A percentile compares a stretch with the other conserved stretches of the same genome.
Conservation (phyloP, 2,888 invertebrate genomes). For the Malacosoma neustria region DNA sequence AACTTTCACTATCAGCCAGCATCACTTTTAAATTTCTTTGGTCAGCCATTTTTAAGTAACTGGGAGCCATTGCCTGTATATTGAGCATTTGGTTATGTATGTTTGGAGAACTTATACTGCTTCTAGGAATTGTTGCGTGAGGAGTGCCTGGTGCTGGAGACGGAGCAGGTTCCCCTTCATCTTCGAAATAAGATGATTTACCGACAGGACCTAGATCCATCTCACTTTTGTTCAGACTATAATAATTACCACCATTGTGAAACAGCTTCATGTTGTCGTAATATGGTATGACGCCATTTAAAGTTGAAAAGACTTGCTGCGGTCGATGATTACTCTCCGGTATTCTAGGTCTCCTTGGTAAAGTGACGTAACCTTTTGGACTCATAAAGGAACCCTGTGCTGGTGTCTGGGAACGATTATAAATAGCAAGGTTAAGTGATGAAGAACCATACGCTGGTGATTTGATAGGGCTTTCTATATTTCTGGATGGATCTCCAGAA, state of each 20-base stretch:
- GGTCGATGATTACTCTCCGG: slow-evolving; percentile 62
- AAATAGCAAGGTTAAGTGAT: slow-evolving; percentile 37
- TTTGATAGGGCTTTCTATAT: slow-evolving; percentile 45
- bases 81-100: slow-evolving; percentile 64
- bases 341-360: slow-evolving; percentile 86
- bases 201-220: slow-evolving; percentile 71
- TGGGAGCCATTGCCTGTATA: slow-evolving; percentile 45
- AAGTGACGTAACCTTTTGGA: slow-evolving; percentile 87
- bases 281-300: slow-evolving; percentile 67
- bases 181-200: slow-evolving; percentile 67
- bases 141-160: slow-evolving; percentile 70
- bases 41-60: slow-evolving; percentile 38
- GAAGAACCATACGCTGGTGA: slow-evolving; percentile 51
- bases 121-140: slow-evolving; percentile 58
- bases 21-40: slow-evolving; percentile 48
- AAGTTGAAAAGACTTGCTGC: slow-evolving; percentile 43
- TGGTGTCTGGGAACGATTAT: slow-evolving; percentile 76
- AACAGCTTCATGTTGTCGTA: slow-evolving; percentile 91
- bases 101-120: slow-evolving; percentile 69
- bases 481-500: slow-evolving; percentile 52
- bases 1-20: slow-evolving; percentile 46
- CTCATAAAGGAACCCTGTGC: slow-evolving; percentile 76
- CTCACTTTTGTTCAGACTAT: slow-evolving; percentile 84
- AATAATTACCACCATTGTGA: slow-evolving; percentile 85
- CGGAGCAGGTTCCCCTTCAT: slow-evolving; percentile 62